Evolutionary conservation across 2,113 vertebrate genomes (phyloP).

Genomic region (Cyrtonyx montezumae): DNA sequence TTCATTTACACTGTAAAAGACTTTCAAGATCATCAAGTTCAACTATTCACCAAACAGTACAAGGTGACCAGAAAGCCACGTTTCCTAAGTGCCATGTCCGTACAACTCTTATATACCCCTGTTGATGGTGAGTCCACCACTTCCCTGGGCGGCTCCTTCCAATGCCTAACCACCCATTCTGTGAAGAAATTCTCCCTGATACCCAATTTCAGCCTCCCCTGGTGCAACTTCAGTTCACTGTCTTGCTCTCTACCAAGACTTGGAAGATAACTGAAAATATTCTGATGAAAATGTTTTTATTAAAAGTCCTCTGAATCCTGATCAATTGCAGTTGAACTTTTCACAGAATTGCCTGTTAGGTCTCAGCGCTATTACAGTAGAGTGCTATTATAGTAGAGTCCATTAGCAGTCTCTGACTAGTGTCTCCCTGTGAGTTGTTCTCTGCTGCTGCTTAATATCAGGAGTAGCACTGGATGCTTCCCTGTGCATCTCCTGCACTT

Average conservation of each 20-base stretch:
- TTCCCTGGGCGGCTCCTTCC: not conserved
- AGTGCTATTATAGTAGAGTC: not conserved
- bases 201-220: not conserved
- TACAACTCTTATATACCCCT: not conserved
- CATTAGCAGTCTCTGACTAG: not conserved
- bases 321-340: not conserved
- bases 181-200: not conserved
- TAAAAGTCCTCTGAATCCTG: not conserved
- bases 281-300: not conserved
- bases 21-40: not conserved
- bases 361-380: not conserved
- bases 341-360: not conserved
- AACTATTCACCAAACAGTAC: not conserved
- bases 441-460: not conserved
- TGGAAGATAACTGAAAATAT: not conserved
- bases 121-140: not conserved
- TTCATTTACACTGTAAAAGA: not conserved
- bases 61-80: not conserved
- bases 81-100: not conserved
- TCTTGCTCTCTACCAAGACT: not conserved
- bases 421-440: accelerated
- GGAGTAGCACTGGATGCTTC: not conserved
- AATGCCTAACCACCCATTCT: not conserved
- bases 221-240: not conserved
- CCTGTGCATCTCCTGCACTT: not conserved